Conservation (phyloP, 2,888 invertebrate genomes). For the Ligdia adustata region DNA sequence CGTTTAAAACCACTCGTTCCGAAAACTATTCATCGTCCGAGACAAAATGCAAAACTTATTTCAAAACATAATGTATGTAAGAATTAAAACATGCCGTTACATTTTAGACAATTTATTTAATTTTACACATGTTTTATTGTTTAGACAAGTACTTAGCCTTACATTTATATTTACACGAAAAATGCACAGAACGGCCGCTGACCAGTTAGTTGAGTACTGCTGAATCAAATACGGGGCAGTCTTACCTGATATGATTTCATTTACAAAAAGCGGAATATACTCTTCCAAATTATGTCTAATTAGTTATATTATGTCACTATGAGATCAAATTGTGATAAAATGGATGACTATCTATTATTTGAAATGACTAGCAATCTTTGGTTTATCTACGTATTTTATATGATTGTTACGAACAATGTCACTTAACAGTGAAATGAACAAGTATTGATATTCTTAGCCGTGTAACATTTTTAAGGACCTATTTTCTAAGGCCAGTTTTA, state of each 20-base stretch:
- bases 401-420: constrained; percentile 16
- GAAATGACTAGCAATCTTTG: constrained; percentile 52
- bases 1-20: no score
- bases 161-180: constrained; percentile 75
- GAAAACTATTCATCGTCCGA: no score
- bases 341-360: constrained; percentile 28
- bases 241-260: constrained; percentile 61
- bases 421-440: constrained; percentile 30
- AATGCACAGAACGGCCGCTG: constrained; percentile 73
- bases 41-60: no score
- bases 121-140: constrained; percentile 82
- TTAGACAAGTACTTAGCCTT: constrained; percentile 67
- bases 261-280: constrained; percentile 56
- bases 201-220: constrained; percentile 35
- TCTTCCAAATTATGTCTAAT: constrained; percentile 42
- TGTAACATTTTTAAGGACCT: constrained; percentile 13
- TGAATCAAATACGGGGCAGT: constrained; percentile 49
- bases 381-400: constrained; percentile 37
- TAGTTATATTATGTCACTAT: constrained; percentile 54
- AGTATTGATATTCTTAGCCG: constrained; percentile 1
- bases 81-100: constrained; percentile 48
- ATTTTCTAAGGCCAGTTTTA: no score
- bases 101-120: constrained; percentile 82
- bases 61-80: no score
- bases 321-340: constrained; percentile 39